Base-by-base conservation (phyloP, 1,140 invertebrate genomes). In the Panagrolaimus sp. region DNA sequence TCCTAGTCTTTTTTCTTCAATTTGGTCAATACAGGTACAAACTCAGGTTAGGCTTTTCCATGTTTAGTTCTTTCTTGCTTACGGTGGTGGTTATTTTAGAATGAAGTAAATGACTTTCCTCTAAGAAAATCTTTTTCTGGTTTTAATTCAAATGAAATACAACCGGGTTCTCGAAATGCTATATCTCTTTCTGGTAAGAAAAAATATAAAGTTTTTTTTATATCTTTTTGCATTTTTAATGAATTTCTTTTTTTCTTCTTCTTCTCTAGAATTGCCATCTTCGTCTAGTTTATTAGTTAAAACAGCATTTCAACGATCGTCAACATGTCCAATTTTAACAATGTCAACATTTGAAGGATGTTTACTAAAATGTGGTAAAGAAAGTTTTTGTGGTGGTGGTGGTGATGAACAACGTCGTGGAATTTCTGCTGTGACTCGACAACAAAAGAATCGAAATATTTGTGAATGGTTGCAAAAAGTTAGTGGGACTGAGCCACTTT, bases 1-100 rank as follows among this genome's bases (percentile, higher is more conserved):
- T 21, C 52, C 52, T 21, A 58, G 52, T 58, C 17, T 58, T 12
- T 58, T 58, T 58, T 58, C 52, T 28, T 58, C 52, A 10, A 10
- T 58, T 12, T 58, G 52, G 52, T 58, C 52, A 58, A 58, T 58
- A 58, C 52, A 58, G 28, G 52, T 58, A 12, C 52, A 58, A 28
- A 21, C 21, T n/a, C 52, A 21, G 52, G 52, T 58, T 21, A 21
- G 52, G 15, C 17, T 58, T 26, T 26, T 58, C 15, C 10, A 21
- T 4, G 7, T 38, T 38, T 38, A 4, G 7, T 4, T 7, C 32
- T 38, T 38, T 38, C 7, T 38, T 38, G 7, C 7, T 38, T 38
- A 38, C 7, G 32, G 32, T 38, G 32, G 32, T 38, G 7, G 15
- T 9, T 21, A 52, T 58, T 58, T 58, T 14, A 58, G 52, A 58